These are phyloP conservation scores for Staurois parvus DNA, from an alignment of 2,797 vertebrate genomes.

Conservation along the genomic window DNA sequence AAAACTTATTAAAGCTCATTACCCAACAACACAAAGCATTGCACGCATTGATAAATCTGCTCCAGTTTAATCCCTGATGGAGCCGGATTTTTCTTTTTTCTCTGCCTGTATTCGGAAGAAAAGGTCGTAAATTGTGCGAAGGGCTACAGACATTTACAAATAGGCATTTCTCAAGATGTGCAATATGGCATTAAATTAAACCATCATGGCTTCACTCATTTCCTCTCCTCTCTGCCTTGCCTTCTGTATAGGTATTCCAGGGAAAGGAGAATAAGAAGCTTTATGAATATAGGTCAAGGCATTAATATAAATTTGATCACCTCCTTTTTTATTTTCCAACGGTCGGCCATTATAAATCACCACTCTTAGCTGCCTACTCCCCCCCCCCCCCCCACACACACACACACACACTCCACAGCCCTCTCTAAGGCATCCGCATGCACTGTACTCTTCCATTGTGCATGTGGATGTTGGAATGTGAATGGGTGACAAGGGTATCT, in stretches of 20 bases:
- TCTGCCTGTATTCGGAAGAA: neutral
- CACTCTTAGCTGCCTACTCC: constrained; percentile 67
- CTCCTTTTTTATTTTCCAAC: constrained; percentile 80
- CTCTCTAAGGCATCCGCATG: constrained; percentile 58
- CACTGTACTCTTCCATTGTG: constrained; percentile 80
- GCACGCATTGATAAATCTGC: neutral
- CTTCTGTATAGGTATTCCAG: constrained; percentile 5
- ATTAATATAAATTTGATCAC: constrained; percentile 86
- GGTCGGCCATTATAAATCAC: constrained; percentile 79
- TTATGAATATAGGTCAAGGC: constrained; percentile 77
- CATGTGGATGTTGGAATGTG: constrained; percentile 88
- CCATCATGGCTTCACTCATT: constrained; percentile 45
- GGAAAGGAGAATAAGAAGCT: constrained; percentile 65
- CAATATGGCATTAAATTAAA: constrained; percentile 48
- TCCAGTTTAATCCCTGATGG: neutral
- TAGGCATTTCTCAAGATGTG: constrained; percentile 30
- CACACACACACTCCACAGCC: constrained; percentile 59
- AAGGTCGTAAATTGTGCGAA: constrained; percentile 10
- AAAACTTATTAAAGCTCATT: no score
- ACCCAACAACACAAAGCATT: neutral
- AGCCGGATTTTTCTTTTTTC: neutral
- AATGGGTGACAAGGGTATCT: constrained; percentile 98
- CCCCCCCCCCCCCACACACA: constrained; percentile 54
- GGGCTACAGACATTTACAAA: constrained; percentile 33
- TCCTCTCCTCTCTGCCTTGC: constrained; percentile 59